phyloP scores from a whole-genome alignment of 1,140 invertebrate genomes.

The Carposina sasakii region DNA sequence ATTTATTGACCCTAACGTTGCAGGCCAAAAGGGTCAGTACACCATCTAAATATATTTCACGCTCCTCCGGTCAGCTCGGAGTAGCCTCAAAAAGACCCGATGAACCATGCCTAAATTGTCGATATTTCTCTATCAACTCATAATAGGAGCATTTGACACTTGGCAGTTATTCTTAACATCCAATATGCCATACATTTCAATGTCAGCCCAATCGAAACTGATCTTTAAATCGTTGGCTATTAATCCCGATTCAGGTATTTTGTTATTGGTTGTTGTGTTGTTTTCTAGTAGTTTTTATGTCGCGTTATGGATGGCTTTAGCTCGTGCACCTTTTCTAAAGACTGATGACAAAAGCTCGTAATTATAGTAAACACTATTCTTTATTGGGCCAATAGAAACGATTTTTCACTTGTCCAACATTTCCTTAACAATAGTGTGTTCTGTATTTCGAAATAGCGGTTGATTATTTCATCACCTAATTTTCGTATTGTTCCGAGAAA shows the following conservation, averaged over 20 bases:
- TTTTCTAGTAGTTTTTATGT: slow-evolving; percentile 12
- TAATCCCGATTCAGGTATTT: slow-evolving; percentile 9
- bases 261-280: slow-evolving; percentile 1
- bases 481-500: too few relatives aligned
- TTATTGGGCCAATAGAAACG: too few relatives aligned
- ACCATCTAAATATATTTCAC: slow-evolving; percentile 31
- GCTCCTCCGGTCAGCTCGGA: too few relatives aligned
- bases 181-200: slow-evolving; percentile 9
- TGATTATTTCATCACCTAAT: too few relatives aligned
- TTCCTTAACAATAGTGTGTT: too few relatives aligned
- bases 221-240: slow-evolving; percentile 6
- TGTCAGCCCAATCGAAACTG: slow-evolving; percentile 10
- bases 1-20: too few relatives aligned
- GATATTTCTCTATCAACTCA: slow-evolving; percentile 44
- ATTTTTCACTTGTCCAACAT: too few relatives aligned
- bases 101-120: slow-evolving; percentile 39
- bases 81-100: slow-evolving; percentile 31
- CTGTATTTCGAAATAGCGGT: too few relatives aligned
- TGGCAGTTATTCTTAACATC: slow-evolving; percentile 20
- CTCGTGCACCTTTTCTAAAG: slow-evolving; percentile 30
- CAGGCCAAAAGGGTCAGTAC: slow-evolving; percentile 18
- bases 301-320: slow-evolving; percentile 36
- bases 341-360: slow-evolving; percentile 21
- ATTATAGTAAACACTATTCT: slow-evolving; percentile 10
- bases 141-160: slow-evolving; percentile 48